A percentile compares a stretch with the other conserved stretches of the same genome.
These are phyloP conservation scores for Melanophora roralis DNA, from an alignment of 2,888 invertebrate species.

Conservation along the genomic window DNA sequence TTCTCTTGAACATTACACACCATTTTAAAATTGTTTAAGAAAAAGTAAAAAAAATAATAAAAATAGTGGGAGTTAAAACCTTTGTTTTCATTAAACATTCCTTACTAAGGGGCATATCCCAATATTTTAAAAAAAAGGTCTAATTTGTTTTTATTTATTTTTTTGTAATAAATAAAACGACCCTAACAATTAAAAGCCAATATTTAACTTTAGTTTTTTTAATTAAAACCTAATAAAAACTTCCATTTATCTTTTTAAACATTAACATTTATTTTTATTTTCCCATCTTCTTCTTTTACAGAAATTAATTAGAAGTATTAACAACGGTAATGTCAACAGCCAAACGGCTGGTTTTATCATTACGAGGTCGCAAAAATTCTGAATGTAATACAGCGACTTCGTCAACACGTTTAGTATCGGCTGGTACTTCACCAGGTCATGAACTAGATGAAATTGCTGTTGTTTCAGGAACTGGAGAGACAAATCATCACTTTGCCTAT, in stretches of 20 bases:
- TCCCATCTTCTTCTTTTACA: conserved; percentile 67
- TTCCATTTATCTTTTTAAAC: not conserved
- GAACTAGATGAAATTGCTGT: conserved; percentile 84
- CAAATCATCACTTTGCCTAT: conserved; percentile 75
- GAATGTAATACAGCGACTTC: conserved; percentile 78
- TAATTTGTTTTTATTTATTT: too few species aligned
- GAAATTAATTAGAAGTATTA: conserved; percentile 62
- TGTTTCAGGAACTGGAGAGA: conserved; percentile 81
- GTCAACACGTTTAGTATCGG: conserved; percentile 78
- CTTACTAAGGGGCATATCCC: too few species aligned
- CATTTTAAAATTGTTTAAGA: too few species aligned
- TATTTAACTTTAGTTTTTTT: too few species aligned
- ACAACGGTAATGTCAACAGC: conserved; percentile 80
- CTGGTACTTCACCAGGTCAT: conserved; percentile 78
- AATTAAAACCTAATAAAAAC: not conserved
- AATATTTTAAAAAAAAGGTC: too few species aligned
- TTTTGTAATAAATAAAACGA: too few species aligned
- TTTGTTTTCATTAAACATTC: too few species aligned
- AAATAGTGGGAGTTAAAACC: too few species aligned
- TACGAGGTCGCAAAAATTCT: conserved; percentile 81
- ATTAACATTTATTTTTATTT: not conserved
- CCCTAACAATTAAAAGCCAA: too few species aligned
- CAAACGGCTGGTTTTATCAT: conserved; percentile 81
- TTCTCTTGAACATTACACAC: too few species aligned
- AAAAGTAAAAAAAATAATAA: too few species aligned